Conservation (phyloP, 2,888 invertebrate species). For the Drepanosiphum platanoidis region DNA sequence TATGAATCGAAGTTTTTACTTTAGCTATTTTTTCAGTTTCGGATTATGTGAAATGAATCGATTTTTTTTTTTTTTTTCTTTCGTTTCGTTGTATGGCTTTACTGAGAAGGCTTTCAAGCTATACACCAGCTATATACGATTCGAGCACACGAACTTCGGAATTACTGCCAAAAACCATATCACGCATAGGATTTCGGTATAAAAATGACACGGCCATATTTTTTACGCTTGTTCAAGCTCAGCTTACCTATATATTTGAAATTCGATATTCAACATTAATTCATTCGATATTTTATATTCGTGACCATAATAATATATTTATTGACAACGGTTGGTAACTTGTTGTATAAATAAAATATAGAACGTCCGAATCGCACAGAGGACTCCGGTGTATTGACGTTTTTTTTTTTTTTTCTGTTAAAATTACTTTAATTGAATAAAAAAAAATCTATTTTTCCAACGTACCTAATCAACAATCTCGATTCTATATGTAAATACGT, state of each 20-base stretch:
- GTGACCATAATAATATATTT: background rate
- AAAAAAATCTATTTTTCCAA: too few species aligned
- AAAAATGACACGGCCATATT: background rate
- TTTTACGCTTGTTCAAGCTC: background rate
- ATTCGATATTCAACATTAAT: background rate
- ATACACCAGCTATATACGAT: background rate
- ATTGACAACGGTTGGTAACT: background rate
- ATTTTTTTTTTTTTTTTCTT: constrained; percentile 22
- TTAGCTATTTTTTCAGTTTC: constrained; percentile 5
- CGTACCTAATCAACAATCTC: too few species aligned
- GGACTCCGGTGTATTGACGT: too few species aligned
- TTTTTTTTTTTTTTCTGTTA: too few species aligned
- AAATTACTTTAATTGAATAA: too few species aligned
- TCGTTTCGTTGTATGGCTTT: constrained; percentile 34
- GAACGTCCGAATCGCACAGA: too few species aligned
- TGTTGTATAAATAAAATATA: background rate
- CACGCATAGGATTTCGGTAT: constrained; percentile 37
- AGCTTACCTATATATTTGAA: background rate
- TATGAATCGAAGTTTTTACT: background rate
- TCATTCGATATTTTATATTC: background rate
- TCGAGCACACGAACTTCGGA: background rate
- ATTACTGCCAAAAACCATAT: constrained; percentile 29
- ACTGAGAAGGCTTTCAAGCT: constrained; percentile 33
- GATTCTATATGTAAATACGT: too few species aligned
- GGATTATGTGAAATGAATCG: constrained; percentile 37